A percentile compares a stretch with the other conserved stretches of the same genome.
Conservation (phyloP, 2,113 vertebrate species). For the Carlito syrichta region DNA sequence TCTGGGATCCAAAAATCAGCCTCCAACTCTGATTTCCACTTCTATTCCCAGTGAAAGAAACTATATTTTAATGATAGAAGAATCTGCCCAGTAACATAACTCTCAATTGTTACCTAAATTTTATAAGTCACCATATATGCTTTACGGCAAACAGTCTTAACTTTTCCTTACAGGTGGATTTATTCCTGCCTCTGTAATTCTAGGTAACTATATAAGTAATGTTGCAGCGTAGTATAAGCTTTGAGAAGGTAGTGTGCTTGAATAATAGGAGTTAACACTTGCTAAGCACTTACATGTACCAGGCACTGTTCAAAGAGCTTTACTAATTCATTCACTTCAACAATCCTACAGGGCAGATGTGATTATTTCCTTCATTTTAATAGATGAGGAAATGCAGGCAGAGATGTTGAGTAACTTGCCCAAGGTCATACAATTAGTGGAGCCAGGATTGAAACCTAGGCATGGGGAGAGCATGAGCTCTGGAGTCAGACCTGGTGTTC, state of each 20-base stretch:
- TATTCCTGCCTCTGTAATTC: rapidly evolving
- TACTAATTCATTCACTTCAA: neutral
- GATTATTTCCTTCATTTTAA: neutral
- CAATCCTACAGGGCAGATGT: neutral
- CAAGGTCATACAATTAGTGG: neutral
- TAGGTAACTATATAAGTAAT: neutral
- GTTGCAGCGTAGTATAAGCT: neutral
- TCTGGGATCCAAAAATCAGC: neutral
- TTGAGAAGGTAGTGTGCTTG: neutral
- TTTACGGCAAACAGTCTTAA: neutral
- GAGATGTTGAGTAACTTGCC: neutral
- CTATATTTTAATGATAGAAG: slow-evolving; percentile 20
- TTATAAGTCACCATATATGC: neutral
- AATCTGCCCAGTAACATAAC: neutral
- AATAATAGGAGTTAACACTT: neutral
- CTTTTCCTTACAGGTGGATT: neutral
- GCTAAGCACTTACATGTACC: neutral
- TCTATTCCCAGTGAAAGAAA: slow-evolving; percentile 8
- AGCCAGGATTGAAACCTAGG: neutral
- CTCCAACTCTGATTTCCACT: neutral
- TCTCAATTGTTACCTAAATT: neutral
- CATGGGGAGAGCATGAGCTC: neutral
- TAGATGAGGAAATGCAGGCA: neutral
- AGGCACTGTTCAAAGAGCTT: neutral
- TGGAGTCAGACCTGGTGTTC: neutral